Evolutionary conservation across 2,888 invertebrate species (phyloP).

Genomic region (Charanyca ferruginea): DNA sequence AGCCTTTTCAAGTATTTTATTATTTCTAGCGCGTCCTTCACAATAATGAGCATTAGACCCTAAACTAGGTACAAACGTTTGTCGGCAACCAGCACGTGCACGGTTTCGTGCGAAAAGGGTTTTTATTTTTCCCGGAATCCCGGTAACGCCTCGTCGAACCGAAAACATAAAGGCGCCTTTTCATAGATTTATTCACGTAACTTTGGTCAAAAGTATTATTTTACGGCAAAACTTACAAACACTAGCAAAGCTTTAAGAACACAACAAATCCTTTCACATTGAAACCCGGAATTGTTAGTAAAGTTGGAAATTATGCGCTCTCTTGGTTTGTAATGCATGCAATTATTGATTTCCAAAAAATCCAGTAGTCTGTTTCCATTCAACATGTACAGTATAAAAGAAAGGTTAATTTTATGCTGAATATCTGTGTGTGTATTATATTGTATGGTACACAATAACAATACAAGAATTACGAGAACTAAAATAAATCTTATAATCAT

Average conservation of each 20-base stretch:
- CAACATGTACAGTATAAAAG: constrained; percentile 65
- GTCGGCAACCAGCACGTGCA: constrained; percentile 84
- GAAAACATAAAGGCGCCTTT: constrained; percentile 70
- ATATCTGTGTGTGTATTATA: constrained; percentile 57
- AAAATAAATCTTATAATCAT: constrained; percentile 40
- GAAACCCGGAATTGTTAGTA: constrained; percentile 59
- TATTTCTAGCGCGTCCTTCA: constrained; percentile 82
- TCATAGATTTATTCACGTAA: constrained; percentile 72
- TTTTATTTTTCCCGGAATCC: constrained; percentile 79
- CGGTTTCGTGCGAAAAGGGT: constrained; percentile 80
- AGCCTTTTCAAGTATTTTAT: constrained; percentile 80
- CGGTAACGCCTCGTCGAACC: constrained; percentile 60
- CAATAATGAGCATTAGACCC: constrained; percentile 75
- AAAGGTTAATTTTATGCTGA: constrained; percentile 71
- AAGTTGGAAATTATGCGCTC: constrained; percentile 73
- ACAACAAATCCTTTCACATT: constrained; percentile 61
- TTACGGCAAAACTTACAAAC: constrained; percentile 59
- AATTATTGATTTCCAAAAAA: constrained; percentile 74
- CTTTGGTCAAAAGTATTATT: constrained; percentile 68
- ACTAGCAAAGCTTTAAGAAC: constrained; percentile 56
- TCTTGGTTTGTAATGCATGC: constrained; percentile 74
- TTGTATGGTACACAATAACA: constrained; percentile 50
- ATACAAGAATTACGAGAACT: constrained; percentile 55
- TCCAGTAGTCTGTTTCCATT: constrained; percentile 72
- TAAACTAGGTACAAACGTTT: constrained; percentile 75